Evolutionary conservation across 2,797 vertebrate species (phyloP).

Genomic region (Characodon lateralis): DNA sequence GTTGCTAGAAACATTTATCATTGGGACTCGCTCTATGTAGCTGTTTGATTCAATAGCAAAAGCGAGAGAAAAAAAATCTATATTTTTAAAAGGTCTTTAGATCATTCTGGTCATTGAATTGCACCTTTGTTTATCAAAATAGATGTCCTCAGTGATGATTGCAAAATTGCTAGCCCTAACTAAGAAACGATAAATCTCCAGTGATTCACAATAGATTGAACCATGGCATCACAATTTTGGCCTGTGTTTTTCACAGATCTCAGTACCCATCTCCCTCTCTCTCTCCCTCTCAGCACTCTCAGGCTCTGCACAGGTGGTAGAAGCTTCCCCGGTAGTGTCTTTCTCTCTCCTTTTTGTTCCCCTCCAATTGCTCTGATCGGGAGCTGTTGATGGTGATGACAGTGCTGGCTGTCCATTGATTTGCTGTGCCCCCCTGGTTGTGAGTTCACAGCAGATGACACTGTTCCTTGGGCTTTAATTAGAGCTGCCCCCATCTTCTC

Average conservation of each 20-base stretch:
- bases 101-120: slow-evolving; percentile 57
- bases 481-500: slow-evolving; percentile 73
- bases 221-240: slow-evolving; percentile 47
- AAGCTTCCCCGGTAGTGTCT: slow-evolving; percentile 72
- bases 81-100: slow-evolving; percentile 60
- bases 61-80: slow-evolving; percentile 47
- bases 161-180: slow-evolving; percentile 63
- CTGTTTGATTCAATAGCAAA: slow-evolving; percentile 44
- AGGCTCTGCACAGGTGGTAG: slow-evolving; percentile 77
- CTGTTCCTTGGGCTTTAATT: slow-evolving; percentile 81
- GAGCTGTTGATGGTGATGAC: slow-evolving; percentile 76
- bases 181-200: slow-evolving; percentile 57
- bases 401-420: slow-evolving; percentile 81
- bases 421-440: slow-evolving; percentile 76
- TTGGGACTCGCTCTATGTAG: slow-evolving; percentile 44
- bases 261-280: slow-evolving; percentile 52
- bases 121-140: slow-evolving; percentile 70
- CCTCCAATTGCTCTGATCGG: slow-evolving; percentile 79
- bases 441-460: slow-evolving; percentile 78
- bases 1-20: slow-evolving; percentile 53
- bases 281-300: slow-evolving; percentile 44
- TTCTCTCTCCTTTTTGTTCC: slow-evolving; percentile 81
- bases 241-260: slow-evolving; percentile 45
- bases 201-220: slow-evolving; percentile 44
- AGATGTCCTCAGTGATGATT: slow-evolving; percentile 67